Base-by-base conservation (phyloP, 2,888 invertebrate species). In the Tholera decimalis region DNA sequence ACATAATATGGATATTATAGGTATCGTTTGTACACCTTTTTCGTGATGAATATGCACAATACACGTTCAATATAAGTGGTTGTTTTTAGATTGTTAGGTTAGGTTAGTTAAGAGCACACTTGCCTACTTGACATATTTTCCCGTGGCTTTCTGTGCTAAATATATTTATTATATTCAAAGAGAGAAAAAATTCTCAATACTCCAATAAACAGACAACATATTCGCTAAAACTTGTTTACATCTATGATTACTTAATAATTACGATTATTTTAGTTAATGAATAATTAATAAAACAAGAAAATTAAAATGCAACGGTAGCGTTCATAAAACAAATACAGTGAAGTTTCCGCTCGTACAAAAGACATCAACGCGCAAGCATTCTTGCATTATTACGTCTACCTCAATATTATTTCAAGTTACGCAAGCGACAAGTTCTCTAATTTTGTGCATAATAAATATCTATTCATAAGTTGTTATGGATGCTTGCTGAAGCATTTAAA, bases 351-450 rank as follows among this genome's bases (percentile, higher is more conserved):
- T 60, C 69, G 47, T 84, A 86, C 74, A 85, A 85, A 85, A 89
- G 90, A 90, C 86, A 80, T 88, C 83, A 86, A 89, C 90, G 89
- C 83, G 86, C 76, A 73, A 68, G 24, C 44, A 33, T 2, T 4
- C 1, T 0, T n/a, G 1, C 2, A 8, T 18, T 0, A 1, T 7
- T 20, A 9, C 28, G 8, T 1, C 20, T 0, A 5, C 9, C 5
- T 26, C 7, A 26, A 15, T 44, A 15, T 24, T 44, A 44, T 24
- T 15, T 24, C 3, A 44, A 20, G n/a, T n/a, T n/a, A n/a, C n/a
- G n/a, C n/a, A n/a, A n/a, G n/a, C n/a, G n/a, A n/a, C n/a, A n/a
- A n/a, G n/a, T n/a, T n/a, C n/a, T n/a, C n/a, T n/a, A n/a, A n/a
- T 18, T 39, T 39, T 20, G 9, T 8, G 8, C 9, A 0, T 9